Percentiles rank a stretch among this genome's conserved stretches.
Evolutionary conservation across 2,888 invertebrate species (phyloP).

Genomic region (Synergus japonicus): DNA sequence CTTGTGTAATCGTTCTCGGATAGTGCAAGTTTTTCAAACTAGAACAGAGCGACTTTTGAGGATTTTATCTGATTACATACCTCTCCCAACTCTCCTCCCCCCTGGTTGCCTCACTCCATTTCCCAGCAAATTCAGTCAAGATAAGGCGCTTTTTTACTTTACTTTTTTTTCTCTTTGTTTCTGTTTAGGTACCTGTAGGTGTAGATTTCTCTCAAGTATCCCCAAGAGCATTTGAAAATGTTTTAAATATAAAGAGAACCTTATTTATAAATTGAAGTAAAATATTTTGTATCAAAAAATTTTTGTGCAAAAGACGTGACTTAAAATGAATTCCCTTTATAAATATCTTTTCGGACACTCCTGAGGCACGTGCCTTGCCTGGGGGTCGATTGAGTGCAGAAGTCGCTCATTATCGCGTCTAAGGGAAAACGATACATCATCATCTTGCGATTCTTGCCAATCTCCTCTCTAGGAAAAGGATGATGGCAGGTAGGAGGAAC

Average conservation of each 20-base stretch:
- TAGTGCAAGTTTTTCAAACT: conserved; percentile 60
- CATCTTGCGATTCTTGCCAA: conserved; percentile 9
- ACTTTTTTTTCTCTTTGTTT: conserved; percentile 11
- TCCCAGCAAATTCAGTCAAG: conserved; percentile 24
- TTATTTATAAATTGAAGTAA: background rate
- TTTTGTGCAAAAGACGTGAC: no score
- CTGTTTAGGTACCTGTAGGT: conserved; percentile 2
- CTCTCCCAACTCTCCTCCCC: conserved; percentile 37
- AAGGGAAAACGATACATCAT: conserved; percentile 29
- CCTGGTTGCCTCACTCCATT: conserved; percentile 16
- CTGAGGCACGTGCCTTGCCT: background rate
- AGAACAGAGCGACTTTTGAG: conserved; percentile 64
- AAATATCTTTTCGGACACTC: background rate
- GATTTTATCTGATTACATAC: conserved; percentile 61
- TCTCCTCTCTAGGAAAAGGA: conserved; percentile 1
- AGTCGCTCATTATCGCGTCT: background rate
- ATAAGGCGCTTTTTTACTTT: background rate
- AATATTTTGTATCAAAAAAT: background rate
- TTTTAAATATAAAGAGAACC: background rate
- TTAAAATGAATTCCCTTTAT: background rate
- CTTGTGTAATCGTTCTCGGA: conserved; percentile 59
- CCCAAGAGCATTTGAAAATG: conserved; percentile 14
- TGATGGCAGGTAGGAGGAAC: conserved; percentile 9
- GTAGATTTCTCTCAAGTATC: conserved; percentile 1
- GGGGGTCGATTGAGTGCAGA: background rate